These are phyloP conservation scores for Poecilus cupreus DNA, from an alignment of 2,888 invertebrate species.

Conservation along the genomic window DNA sequence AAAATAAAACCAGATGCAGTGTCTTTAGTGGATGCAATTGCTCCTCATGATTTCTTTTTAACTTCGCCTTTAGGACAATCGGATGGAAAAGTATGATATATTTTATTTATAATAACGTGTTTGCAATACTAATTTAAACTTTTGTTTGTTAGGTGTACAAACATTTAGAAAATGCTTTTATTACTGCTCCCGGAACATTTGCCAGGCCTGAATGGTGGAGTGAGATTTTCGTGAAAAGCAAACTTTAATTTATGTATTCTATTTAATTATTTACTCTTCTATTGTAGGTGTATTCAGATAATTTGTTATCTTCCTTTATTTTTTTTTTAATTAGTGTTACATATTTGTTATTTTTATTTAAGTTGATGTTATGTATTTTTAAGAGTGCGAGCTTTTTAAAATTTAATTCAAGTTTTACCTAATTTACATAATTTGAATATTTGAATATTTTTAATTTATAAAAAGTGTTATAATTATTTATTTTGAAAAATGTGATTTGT, in stretches of 20 bases:
- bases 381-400: too few relatives aligned
- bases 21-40: slow-evolving; percentile 86
- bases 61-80: slow-evolving; percentile 88
- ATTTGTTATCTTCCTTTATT: too few relatives aligned
- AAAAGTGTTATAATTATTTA: too few relatives aligned
- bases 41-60: slow-evolving; percentile 91
- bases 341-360: too few relatives aligned
- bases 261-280: neutral
- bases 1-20: slow-evolving; percentile 83
- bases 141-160: slow-evolving; percentile 79
- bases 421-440: too few relatives aligned
- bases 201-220: slow-evolving; percentile 86
- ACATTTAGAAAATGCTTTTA: slow-evolving; percentile 80
- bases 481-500: too few relatives aligned
- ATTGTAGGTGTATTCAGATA: too few relatives aligned
- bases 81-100: slow-evolving; percentile 84
- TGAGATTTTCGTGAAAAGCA: slow-evolving; percentile 75
- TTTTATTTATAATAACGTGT: neutral
- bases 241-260: neutral
- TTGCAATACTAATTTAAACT: neutral
- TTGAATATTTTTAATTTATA: too few relatives aligned
- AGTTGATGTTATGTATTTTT: too few relatives aligned
- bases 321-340: too few relatives aligned
- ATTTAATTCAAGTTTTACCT: too few relatives aligned
- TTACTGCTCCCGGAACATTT: slow-evolving; percentile 79